phyloP scores from a whole-genome alignment of 2,888 invertebrate genomes.

The Heliconius sara region DNA sequence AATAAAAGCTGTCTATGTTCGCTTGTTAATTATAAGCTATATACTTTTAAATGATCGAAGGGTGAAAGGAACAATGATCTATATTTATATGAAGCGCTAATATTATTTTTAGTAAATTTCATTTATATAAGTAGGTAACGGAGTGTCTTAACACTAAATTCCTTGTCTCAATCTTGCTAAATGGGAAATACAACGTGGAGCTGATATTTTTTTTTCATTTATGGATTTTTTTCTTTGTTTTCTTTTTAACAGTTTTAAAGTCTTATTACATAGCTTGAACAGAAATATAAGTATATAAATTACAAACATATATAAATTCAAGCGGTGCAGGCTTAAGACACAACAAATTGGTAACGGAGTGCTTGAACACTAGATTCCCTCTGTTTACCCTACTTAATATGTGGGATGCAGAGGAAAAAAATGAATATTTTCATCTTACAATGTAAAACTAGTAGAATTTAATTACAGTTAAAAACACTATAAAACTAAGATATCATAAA shows the following conservation, averaged over 20 bases:
- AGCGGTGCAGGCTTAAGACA: too few relatives aligned
- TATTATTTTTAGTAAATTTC: background rate
- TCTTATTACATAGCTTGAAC: too few relatives aligned
- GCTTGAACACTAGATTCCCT: background rate
- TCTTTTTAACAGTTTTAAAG: too few relatives aligned
- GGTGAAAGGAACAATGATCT: constrained; percentile 49
- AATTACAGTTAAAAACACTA: constrained; percentile 27
- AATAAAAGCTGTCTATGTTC: constrained; percentile 61
- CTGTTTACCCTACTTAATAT: background rate
- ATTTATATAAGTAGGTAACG: background rate
- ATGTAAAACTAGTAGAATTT: constrained; percentile 12
- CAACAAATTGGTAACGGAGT: background rate
- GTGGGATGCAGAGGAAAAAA: background rate
- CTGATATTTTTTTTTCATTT: too few relatives aligned
- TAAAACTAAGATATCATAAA: constrained; percentile 27
- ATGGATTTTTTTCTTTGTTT: too few relatives aligned
- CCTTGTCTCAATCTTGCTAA: too few relatives aligned
- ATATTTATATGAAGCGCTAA: constrained; percentile 47
- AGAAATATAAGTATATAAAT: too few relatives aligned
- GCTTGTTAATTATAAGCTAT: constrained; percentile 66
- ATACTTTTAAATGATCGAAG: constrained; percentile 65
- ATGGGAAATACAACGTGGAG: too few relatives aligned
- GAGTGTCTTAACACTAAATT: too few relatives aligned
- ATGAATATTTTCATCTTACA: background rate
- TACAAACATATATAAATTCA: too few relatives aligned